These are phyloP conservation scores for Propithecus perrieri DNA, from an alignment of 2,797 vertebrate species.

Conservation along the genomic window DNA sequence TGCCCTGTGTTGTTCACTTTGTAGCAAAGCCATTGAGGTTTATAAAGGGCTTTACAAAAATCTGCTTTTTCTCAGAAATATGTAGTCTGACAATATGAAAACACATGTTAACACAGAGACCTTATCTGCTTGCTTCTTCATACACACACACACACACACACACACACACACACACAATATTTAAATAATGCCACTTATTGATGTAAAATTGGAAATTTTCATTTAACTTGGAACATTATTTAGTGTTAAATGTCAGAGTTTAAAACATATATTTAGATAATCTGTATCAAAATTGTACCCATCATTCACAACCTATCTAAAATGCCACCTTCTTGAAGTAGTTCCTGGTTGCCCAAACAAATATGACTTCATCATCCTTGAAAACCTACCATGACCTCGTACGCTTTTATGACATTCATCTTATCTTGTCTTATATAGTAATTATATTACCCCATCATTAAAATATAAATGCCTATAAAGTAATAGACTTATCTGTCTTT, in stretches of 20 bases:
- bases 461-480: neutral
- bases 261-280: neutral
- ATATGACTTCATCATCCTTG: neutral
- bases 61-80: conserved; percentile 76
- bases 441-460: neutral
- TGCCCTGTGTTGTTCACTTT: conserved; percentile 72
- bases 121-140: neutral
- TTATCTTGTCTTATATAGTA: neutral
- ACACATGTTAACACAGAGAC: conserved; percentile 70
- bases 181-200: conserved; percentile 3
- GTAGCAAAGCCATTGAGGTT: conserved; percentile 65
- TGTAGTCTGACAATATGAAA: conserved; percentile 66
- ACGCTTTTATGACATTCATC: neutral
- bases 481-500: neutral
- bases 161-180: neutral
- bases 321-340: neutral
- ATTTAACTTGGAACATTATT: conserved; percentile 22
- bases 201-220: conserved; percentile 30
- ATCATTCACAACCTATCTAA: neutral
- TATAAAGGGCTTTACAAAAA: conserved; percentile 72
- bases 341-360: neutral
- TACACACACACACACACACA: neutral
- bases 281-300: neutral
- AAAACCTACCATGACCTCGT: neutral
- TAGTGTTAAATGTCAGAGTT: neutral